Conservation (phyloP, 2,113 vertebrate genomes). For the Passer domesticus region DNA sequence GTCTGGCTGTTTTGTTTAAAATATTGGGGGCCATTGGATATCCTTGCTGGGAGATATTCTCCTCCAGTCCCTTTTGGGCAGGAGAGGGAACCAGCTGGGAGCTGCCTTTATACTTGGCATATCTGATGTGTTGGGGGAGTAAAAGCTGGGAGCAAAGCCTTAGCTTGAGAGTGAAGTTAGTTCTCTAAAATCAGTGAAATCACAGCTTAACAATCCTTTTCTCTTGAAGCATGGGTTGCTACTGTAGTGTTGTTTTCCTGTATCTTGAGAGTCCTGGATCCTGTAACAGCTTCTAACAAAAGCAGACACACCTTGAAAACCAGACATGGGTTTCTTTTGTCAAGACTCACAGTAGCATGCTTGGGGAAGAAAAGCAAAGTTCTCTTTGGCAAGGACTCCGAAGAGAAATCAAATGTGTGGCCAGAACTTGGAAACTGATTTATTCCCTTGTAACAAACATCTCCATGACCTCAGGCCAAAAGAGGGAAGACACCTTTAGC, state of each 20-base stretch:
- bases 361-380: neutral
- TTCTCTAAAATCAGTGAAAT: neutral
- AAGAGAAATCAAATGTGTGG: neutral
- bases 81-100: neutral
- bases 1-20: neutral
- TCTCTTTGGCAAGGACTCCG: neutral
- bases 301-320: neutral
- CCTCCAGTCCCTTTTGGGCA: neutral
- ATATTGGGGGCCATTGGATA: neutral
- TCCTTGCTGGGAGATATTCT: neutral
- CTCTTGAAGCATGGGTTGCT: neutral
- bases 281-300: neutral
- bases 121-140: rapidly evolving
- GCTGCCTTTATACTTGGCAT: neutral
- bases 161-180: neutral
- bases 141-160: neutral
- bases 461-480: neutral
- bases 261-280: neutral
- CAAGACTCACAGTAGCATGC: neutral
- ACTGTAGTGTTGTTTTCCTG: neutral
- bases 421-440: neutral
- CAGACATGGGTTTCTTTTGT: neutral
- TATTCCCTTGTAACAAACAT: neutral
- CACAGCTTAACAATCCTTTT: neutral
- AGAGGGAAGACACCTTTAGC: conserved; percentile 22